These are phyloP conservation scores for Drosophila azteca DNA, from an alignment of 1,140 invertebrate species.

Conservation along the genomic window DNA sequence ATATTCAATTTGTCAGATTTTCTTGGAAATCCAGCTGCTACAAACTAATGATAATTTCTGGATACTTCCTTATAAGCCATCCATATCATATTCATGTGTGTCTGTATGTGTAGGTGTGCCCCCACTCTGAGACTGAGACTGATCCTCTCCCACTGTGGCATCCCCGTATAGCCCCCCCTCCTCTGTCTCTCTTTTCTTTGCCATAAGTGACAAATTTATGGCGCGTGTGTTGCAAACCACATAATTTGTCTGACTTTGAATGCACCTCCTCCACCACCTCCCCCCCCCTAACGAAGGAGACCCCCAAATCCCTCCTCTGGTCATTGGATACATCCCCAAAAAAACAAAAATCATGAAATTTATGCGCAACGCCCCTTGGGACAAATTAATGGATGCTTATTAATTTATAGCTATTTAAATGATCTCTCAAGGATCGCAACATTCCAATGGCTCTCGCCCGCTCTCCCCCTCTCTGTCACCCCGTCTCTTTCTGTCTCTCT, in stretches of 20 bases:
- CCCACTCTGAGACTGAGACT: background rate
- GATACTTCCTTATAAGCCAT: too few species aligned
- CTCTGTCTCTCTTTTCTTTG: slow-evolving; percentile 5
- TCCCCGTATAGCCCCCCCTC: background rate
- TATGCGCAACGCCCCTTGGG: slow-evolving; percentile 75
- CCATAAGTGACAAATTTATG: slow-evolving; percentile 81
- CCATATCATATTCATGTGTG: too few species aligned
- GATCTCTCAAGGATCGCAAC: slow-evolving; percentile 67
- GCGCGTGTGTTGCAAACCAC: slow-evolving; percentile 78
- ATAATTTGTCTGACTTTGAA: slow-evolving; percentile 77
- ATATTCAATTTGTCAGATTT: slow-evolving; percentile 41
- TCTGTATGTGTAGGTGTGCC: too few species aligned
- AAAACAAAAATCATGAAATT: slow-evolving; percentile 66
- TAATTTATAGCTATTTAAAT: slow-evolving; percentile 83
- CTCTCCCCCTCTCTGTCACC: background rate
- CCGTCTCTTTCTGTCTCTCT: too few species aligned
- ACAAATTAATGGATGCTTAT: slow-evolving; percentile 82
- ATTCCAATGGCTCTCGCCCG: slow-evolving; percentile 49
- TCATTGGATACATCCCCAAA: slow-evolving; percentile 50
- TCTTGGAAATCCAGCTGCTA: background rate
- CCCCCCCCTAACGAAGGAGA: slow-evolving; percentile 4
- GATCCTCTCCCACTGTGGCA: background rate
- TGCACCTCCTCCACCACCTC: slow-evolving; percentile 6
- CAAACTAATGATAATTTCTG: background rate
- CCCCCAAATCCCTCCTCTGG: slow-evolving; percentile 1